Evolutionary conservation across 2,888 invertebrate genomes (phyloP), one percentile per base, ranked within the genome.

Genomic region (Fragum whitleyi): DNA sequence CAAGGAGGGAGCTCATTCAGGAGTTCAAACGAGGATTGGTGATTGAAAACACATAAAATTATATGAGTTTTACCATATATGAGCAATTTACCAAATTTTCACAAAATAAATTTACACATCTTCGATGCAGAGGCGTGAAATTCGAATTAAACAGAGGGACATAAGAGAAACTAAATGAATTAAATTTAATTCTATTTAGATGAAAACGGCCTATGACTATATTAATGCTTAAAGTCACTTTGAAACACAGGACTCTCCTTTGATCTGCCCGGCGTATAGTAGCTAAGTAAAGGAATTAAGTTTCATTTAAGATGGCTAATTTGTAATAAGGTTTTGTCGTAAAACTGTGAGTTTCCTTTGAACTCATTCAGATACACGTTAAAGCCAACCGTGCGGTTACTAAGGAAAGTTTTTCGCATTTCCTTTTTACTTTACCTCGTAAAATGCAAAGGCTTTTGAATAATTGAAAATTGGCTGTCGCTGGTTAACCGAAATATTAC

Each of bases 151-250:
- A 83, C 77, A 77, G 79, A 79, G 72, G 77, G 65, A 76, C 78
- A 79, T 70, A 79, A 79, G 79, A 79, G 83, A 77, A 83, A 74
- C 77, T 83, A 83, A 83, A 83, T 83, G 83, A 83, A 83, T 83
- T 83, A 83, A 83, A 83, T 79, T 83, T 83, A 83, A 83, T 83
- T 83, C 74, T 79, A 79, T 83, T 83, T 79, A 79, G 83, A 83
- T 83, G 83, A 79, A 79, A 70, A 75, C 73, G 65, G 71, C 47
- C 26, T 65, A 65, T 75, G 69, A 77, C 79, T 77, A 74, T 79
- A 79, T 83, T 79, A 70, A 75, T 67, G 79, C 59, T 77, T 79
- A 70, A 83, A 79, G 70, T 77, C 62, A 72, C 79, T 79, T 83
- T 83, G 79, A 83, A 81, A 67, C 57, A 53, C 74, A 61, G 74